phyloP scores from a whole-genome alignment of 2,888 invertebrate species.

The Erebia epiphron region DNA sequence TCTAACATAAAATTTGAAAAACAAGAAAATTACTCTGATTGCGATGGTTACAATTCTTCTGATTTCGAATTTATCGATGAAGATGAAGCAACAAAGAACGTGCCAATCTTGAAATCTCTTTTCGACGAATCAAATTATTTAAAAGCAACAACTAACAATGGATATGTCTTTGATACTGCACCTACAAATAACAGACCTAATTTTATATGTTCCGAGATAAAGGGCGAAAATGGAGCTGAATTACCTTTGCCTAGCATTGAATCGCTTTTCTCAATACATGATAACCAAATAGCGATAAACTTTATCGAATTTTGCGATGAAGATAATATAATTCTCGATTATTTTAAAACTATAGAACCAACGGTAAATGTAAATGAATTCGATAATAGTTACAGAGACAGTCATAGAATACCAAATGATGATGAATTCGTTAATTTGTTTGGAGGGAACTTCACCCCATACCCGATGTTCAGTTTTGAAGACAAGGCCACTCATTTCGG shows the following conservation, averaged over 20 bases:
- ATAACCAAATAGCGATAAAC: conserved; percentile 10
- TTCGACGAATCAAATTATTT: neutral
- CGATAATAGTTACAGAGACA: conserved; percentile 33
- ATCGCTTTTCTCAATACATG: neutral
- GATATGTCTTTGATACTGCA: neutral
- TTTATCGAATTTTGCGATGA: conserved; percentile 19
- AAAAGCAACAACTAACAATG: neutral
- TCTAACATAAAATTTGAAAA: neutral
- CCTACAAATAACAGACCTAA: neutral
- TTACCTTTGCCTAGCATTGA: neutral
- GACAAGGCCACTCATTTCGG: conserved; percentile 53
- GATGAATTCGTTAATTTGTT: conserved; percentile 57
- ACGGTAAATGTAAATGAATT: neutral
- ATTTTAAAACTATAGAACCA: conserved; percentile 17
- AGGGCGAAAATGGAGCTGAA: neutral
- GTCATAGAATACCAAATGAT: conserved; percentile 54
- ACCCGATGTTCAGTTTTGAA: conserved; percentile 42
- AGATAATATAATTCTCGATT: conserved; percentile 11
- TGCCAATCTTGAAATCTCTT: conserved; percentile 42
- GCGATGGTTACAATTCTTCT: conserved; percentile 60
- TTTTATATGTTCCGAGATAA: neutral
- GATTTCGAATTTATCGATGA: conserved; percentile 73
- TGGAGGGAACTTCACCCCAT: conserved; percentile 43
- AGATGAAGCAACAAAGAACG: conserved; percentile 54
- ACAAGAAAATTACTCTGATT: neutral